A percentile compares a stretch with the other conserved stretches of the same genome.
These are phyloP conservation scores for Chrysina gloriosa DNA, from an alignment of 2,888 invertebrate species.

Conservation along the genomic window DNA sequence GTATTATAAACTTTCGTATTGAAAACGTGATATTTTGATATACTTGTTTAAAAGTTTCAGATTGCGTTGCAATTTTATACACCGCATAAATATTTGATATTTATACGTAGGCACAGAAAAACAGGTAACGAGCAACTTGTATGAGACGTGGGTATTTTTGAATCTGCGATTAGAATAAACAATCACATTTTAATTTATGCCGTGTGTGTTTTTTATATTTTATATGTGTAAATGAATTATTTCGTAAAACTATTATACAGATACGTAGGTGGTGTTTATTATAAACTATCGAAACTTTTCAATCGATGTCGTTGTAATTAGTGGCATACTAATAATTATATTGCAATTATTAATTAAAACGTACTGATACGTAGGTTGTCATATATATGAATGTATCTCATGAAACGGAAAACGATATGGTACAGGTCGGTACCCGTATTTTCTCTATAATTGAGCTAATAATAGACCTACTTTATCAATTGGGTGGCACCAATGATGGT, in stretches of 20 bases:
- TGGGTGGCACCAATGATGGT: no score
- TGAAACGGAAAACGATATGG: no score
- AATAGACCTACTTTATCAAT: no score
- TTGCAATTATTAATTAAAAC: no score
- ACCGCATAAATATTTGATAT: constrained; percentile 8
- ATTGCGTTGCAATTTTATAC: constrained; percentile 17
- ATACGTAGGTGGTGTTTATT: background rate
- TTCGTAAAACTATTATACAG: background rate
- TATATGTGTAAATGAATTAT: background rate
- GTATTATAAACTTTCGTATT: no score
- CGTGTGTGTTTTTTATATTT: background rate
- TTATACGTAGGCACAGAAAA: constrained; percentile 22
- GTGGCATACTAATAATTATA: no score
- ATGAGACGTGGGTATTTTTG: constrained; percentile 17
- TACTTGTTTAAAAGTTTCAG: background rate
- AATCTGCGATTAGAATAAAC: constrained; percentile 13
- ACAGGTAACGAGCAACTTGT: constrained; percentile 7
- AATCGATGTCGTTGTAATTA: no score
- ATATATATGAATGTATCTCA: background rate
- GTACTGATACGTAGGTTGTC: background rate
- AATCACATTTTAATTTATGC: constrained; percentile 19
- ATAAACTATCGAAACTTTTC: background rate
- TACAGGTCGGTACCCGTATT: no score
- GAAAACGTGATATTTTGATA: no score
- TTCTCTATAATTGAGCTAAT: no score